These are phyloP conservation scores for Erebia epiphron DNA, from an alignment of 2,888 invertebrate species.

Conservation along the genomic window DNA sequence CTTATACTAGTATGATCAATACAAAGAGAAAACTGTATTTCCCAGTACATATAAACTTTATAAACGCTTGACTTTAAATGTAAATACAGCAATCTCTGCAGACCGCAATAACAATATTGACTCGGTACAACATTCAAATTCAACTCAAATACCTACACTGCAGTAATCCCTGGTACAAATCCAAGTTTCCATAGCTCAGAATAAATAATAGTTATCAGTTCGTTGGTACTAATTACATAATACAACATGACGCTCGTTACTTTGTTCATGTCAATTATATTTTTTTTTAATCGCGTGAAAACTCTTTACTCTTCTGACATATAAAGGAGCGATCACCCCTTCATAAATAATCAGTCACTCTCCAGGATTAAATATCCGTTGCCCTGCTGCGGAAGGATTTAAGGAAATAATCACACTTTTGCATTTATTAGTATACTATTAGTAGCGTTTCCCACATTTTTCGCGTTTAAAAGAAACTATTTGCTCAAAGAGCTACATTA, in stretches of 20 bases:
- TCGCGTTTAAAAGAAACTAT: too few relatives aligned
- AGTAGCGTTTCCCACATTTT: too few relatives aligned
- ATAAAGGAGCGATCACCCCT: too few relatives aligned
- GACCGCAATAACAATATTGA: constrained; percentile 11
- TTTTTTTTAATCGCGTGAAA: too few relatives aligned
- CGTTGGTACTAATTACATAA: neutral
- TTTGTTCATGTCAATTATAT: too few relatives aligned
- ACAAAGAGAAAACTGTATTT: neutral
- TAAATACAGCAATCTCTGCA: constrained; percentile 9
- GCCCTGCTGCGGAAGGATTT: too few relatives aligned
- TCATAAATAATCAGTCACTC: too few relatives aligned
- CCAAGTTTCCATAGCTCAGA: neutral
- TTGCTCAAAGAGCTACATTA: neutral
- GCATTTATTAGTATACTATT: too few relatives aligned
- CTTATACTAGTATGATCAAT: neutral
- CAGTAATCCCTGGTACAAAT: neutral
- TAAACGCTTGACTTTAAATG: constrained; percentile 7
- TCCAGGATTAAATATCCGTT: too few relatives aligned
- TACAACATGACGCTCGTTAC: too few relatives aligned
- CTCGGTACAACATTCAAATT: neutral
- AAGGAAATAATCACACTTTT: too few relatives aligned
- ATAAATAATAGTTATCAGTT: neutral
- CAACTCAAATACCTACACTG: neutral
- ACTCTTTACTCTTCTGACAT: too few relatives aligned
- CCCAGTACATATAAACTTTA: neutral